Percentiles rank a stretch among this genome's conserved stretches.
These are phyloP conservation scores for Drosophila repleta DNA, from an alignment of 1,140 invertebrate species.

Conservation along the genomic window DNA sequence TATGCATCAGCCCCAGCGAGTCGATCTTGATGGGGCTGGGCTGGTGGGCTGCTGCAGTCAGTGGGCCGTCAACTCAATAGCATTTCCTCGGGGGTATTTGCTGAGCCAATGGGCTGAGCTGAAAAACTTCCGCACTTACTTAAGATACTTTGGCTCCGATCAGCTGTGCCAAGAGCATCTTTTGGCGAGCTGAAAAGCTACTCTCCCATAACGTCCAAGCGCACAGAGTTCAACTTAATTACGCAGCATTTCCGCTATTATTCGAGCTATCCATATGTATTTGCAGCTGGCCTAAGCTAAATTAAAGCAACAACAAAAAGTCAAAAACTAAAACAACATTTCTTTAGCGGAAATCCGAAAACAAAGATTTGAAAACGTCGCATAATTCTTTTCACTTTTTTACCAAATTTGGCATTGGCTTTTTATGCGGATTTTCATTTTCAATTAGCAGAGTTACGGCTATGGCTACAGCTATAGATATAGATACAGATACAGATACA, in stretches of 20 bases:
- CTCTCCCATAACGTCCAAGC: conserved; percentile 63
- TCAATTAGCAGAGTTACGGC: conserved; percentile 50
- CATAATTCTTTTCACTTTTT: conserved; percentile 79
- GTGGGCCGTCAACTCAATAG: conserved; percentile 25
- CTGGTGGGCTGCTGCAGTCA: conserved; percentile 43
- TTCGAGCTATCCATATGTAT: conserved; percentile 5
- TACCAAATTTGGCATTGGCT: conserved; percentile 63
- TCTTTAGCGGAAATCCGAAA: conserved; percentile 72
- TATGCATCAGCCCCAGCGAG: conserved; percentile 9
- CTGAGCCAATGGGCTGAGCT: neutral
- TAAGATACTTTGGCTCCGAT: neutral
- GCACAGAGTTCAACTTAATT: conserved; percentile 58
- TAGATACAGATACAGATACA: conserved; percentile 18
- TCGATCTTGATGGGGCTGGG: conserved; percentile 41
- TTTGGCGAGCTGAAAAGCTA: conserved; percentile 23
- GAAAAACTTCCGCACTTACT: conserved; percentile 11
- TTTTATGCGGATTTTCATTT: conserved; percentile 50
- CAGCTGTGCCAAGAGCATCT: conserved; percentile 10
- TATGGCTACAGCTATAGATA: conserved; percentile 29
- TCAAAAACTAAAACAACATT: conserved; percentile 54
- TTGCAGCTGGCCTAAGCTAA: conserved; percentile 24
- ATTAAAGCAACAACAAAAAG: conserved; percentile 22
- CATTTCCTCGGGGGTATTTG: conserved; percentile 20
- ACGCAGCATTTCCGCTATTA: conserved; percentile 59
- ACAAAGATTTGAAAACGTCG: conserved; percentile 42